Evolutionary conservation across 2,797 vertebrate species (phyloP).

Genomic region (Syngnathus acus): DNA sequence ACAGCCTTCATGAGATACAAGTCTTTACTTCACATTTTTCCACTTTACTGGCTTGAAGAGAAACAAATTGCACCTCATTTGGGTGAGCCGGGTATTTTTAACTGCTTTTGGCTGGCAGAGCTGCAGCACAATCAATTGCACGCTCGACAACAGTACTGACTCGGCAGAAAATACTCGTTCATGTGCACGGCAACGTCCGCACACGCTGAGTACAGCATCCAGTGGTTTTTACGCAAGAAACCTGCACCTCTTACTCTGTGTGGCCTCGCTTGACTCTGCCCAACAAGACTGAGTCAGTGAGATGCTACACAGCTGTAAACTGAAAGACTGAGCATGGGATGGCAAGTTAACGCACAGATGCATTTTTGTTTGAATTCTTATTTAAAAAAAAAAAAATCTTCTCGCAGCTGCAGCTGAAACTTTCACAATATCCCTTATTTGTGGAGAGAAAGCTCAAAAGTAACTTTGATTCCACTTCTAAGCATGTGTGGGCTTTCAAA

Average conservation of each 20-base stretch:
- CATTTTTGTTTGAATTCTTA: not conserved
- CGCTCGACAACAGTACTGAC: slow-evolving; percentile 56
- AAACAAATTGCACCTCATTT: slow-evolving; percentile 78
- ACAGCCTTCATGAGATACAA: slow-evolving; percentile 56
- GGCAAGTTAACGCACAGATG: not conserved
- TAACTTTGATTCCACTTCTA: slow-evolving; percentile 11
- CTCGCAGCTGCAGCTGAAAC: not conserved
- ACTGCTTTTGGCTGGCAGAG: slow-evolving; percentile 63
- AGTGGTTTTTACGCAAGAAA: slow-evolving; percentile 50
- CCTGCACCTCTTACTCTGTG: slow-evolving; percentile 37
- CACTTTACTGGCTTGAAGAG: slow-evolving; percentile 72
- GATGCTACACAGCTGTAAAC: slow-evolving; percentile 25
- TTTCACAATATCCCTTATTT: slow-evolving; percentile 10
- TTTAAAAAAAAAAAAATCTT: not conserved
- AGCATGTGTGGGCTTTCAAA: slow-evolving; percentile 36
- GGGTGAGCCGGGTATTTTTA: slow-evolving; percentile 66
- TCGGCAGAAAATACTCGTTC: slow-evolving; percentile 44
- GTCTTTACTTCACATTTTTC: slow-evolving; percentile 69
- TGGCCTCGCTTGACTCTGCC: slow-evolving; percentile 46
- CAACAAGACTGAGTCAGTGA: slow-evolving; percentile 51
- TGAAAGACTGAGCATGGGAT: slow-evolving; percentile 9
- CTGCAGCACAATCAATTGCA: slow-evolving; percentile 62
- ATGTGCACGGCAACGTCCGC: slow-evolving; percentile 2
- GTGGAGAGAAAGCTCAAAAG: slow-evolving; percentile 9
- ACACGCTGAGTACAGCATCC: slow-evolving; percentile 34